These are phyloP conservation scores for Poeciliopsis retropinna DNA, from an alignment of 2,113 vertebrate species.

Conservation along the genomic window DNA sequence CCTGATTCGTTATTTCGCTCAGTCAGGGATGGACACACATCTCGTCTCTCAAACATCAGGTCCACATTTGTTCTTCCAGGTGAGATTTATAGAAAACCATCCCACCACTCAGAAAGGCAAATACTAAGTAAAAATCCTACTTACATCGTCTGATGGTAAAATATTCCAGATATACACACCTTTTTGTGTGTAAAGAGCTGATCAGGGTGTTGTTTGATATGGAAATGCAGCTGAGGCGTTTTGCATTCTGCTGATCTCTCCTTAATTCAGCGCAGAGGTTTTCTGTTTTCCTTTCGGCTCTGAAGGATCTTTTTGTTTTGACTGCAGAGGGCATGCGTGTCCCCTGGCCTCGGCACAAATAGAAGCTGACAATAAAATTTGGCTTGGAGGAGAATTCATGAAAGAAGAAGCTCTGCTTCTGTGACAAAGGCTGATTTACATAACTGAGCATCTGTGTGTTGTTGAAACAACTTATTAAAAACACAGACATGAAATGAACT, in stretches of 20 bases:
- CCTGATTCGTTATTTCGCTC: conserved; percentile 25
- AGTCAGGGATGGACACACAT: conserved; percentile 2
- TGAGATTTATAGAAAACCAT: conserved; percentile 5
- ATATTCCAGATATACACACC: background rate
- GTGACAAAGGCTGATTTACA: conserved; percentile 14
- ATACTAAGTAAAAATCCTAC: conserved; percentile 12
- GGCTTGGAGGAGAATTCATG: conserved; percentile 35
- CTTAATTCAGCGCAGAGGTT: conserved; percentile 34
- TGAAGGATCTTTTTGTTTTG: conserved; percentile 47
- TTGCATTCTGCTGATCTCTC: conserved; percentile 67
- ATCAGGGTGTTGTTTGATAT: conserved; percentile 51
- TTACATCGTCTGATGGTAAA: conserved; percentile 22
- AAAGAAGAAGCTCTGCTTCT: background rate
- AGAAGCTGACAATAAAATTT: conserved; percentile 50
- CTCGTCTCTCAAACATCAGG: background rate
- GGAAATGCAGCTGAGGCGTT: conserved; percentile 57
- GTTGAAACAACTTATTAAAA: background rate
- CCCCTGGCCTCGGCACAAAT: conserved; percentile 37
- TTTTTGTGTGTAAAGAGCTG: conserved; percentile 40
- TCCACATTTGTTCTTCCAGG: background rate
- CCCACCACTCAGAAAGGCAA: background rate
- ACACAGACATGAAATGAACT: background rate
- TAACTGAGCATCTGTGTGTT: background rate
- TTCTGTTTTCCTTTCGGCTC: conserved; percentile 38
- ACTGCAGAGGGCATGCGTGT: conserved; percentile 47